Conservation (phyloP, 2,888 invertebrate species). For the Junonia oenone region DNA sequence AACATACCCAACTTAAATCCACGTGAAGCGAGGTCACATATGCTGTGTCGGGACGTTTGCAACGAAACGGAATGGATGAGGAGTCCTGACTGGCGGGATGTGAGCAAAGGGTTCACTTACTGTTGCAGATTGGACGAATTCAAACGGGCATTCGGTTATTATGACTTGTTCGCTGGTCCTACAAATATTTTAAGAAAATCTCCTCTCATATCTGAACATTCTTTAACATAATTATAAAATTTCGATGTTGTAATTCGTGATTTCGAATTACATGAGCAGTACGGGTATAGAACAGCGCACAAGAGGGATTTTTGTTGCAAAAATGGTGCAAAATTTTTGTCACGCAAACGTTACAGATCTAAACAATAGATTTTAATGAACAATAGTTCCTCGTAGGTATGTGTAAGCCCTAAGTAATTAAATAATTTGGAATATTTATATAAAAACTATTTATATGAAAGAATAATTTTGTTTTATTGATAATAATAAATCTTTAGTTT, state of each 20-base stretch:
- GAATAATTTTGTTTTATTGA: too few species aligned
- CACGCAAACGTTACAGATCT: too few species aligned
- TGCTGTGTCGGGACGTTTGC: constrained; percentile 48
- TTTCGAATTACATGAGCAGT: not conserved
- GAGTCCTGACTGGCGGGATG: constrained; percentile 38
- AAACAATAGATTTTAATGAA: too few species aligned
- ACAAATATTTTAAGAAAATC: constrained; percentile 1
- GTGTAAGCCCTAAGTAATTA: too few species aligned
- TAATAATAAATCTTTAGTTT: too few species aligned
- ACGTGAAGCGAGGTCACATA: constrained; percentile 29
- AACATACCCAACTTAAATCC: constrained; percentile 45
- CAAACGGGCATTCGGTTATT: constrained; percentile 34
- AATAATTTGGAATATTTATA: too few species aligned
- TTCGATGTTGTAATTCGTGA: not conserved
- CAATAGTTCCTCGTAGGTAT: too few species aligned
- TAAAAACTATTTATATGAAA: too few species aligned
- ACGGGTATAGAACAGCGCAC: too few species aligned
- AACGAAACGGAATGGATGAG: constrained; percentile 41
- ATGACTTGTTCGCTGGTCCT: not conserved
- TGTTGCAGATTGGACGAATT: constrained; percentile 48
- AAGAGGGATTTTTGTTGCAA: too few species aligned
- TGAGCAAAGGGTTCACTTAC: constrained; percentile 42
- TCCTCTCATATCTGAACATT: not conserved
- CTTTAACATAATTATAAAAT: not conserved
- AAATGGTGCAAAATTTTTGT: too few species aligned